A percentile compares a stretch with the other conserved stretches of the same genome.
These are phyloP conservation scores for Drosophila athabasca DNA, from an alignment of 1,140 invertebrate genomes.

Conservation along the genomic window DNA sequence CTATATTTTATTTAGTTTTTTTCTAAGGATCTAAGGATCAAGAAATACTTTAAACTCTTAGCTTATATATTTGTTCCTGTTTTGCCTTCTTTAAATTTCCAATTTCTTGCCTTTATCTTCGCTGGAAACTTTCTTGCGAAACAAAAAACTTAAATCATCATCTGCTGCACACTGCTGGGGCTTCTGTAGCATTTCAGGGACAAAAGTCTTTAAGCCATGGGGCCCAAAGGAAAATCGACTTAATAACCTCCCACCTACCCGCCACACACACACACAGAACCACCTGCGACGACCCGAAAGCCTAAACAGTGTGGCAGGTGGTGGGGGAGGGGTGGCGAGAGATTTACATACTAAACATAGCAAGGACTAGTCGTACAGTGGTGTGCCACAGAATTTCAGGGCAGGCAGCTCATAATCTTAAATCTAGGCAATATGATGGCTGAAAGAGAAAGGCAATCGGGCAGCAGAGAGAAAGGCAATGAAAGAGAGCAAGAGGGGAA, in stretches of 20 bases:
- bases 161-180: too few relatives aligned
- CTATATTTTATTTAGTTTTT: too few relatives aligned
- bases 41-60: too few relatives aligned
- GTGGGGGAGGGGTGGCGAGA: constrained; percentile 15
- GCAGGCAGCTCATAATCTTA: constrained; percentile 73
- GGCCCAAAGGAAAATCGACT: constrained; percentile 49
- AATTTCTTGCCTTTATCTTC: not conserved
- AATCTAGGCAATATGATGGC: constrained; percentile 74
- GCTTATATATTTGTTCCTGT: not conserved
- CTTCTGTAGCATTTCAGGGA: constrained; percentile 19
- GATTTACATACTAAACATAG: constrained; percentile 66
- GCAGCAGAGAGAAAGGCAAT: not conserved
- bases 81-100: not conserved
- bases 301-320: constrained; percentile 18
- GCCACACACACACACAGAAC: constrained; percentile 2
- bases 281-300: constrained; percentile 54
- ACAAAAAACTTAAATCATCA: constrained; percentile 40
- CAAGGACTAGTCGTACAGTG: constrained; percentile 25
- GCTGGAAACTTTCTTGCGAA: constrained; percentile 15
- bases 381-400: constrained; percentile 68
- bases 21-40: too few relatives aligned
- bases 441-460: constrained; percentile 7
- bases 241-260: constrained; percentile 43
- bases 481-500: constrained; percentile 13
- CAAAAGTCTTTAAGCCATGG: constrained; percentile 44